Evolutionary conservation across 1,140 invertebrate genomes (phyloP).

Genomic region (Acromyrmex heyeri): DNA sequence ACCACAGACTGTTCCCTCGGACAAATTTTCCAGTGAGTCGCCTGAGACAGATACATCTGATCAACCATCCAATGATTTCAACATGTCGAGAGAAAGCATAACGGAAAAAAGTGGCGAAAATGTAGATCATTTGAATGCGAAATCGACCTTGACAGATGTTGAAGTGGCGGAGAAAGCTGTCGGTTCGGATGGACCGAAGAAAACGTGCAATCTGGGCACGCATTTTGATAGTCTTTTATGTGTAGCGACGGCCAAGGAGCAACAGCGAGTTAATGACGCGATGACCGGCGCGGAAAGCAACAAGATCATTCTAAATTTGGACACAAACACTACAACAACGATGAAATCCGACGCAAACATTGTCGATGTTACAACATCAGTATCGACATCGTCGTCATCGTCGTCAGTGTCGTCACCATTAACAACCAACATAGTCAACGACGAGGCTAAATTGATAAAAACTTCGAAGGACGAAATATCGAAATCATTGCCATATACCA

Average conservation of each 20-base stretch:
- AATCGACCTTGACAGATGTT: slow-evolving; percentile 60
- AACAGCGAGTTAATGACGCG: slow-evolving; percentile 69
- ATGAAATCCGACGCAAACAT: slow-evolving; percentile 80
- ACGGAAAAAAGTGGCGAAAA: slow-evolving; percentile 38
- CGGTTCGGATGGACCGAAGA: slow-evolving; percentile 68
- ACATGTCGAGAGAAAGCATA: slow-evolving; percentile 51
- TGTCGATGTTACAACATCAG: background rate
- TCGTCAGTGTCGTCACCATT: slow-evolving; percentile 41
- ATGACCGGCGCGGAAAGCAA: slow-evolving; percentile 74
- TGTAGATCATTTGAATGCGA: background rate
- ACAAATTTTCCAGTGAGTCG: slow-evolving; percentile 15
- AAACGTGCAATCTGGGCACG: slow-evolving; percentile 78
- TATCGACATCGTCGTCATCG: slow-evolving; percentile 11
- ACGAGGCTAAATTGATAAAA: slow-evolving; percentile 71
- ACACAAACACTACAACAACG: slow-evolving; percentile 85
- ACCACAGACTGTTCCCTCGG: background rate
- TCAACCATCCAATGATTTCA: slow-evolving; percentile 51
- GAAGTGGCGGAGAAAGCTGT: slow-evolving; percentile 68
- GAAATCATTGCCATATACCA: slow-evolving; percentile 84
- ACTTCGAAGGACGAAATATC: slow-evolving; percentile 80
- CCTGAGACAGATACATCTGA: background rate
- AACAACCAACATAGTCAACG: slow-evolving; percentile 45
- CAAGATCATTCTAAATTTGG: slow-evolving; percentile 85
- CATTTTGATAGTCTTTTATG: slow-evolving; percentile 80
- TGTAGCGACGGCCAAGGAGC: slow-evolving; percentile 67